Base-by-base conservation (phyloP, 2,888 invertebrate species). In the Hypsopygia costalis region DNA sequence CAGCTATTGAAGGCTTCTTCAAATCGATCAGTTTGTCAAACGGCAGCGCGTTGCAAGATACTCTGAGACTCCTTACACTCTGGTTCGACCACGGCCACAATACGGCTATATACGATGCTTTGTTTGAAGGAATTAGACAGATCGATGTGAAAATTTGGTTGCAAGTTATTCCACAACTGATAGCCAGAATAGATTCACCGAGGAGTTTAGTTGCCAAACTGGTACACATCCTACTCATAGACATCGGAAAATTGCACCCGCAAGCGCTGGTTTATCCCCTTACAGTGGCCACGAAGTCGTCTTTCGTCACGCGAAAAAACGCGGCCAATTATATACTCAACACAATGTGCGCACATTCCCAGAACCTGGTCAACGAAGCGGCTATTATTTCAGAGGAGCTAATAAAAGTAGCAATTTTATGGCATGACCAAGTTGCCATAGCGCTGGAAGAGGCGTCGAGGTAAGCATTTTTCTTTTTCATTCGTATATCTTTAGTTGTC, bases 61-160 rank as follows among this genome's bases (percentile, higher is more conserved):
- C 98, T 0, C 86, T 99, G 11, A 92, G 98, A 10, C 88, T 99
- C 22, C 78, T 99, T 20, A 99, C 99, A 0, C 82, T 99, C 1
- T 98, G 99, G 98, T 99, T 99, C 72, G 98, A 99, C 69, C 98
- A 98, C 66, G 98, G 98, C 0, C 97, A 98, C 55, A 94, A 95
- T 82, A 92, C 94, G 0, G 95, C 96, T 56, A 97, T 99, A 0
- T 95, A 97, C 69, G 97, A 98, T 48, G 97, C 98, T 0, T 91
- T 99, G 36, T 92, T 94, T 10, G 97, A 97, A 55, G 98, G 98
- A 0, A 94, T 99, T 53, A 92, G 96, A 52, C 92, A 95, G 27
- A 98, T 99, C 25, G 97, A 98, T 61, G 97, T 99, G 40, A 98
- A 98, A 68, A 99, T 98, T 31, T 99, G 99, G 99, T 89, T 99